A percentile compares a stretch with the other conserved stretches of the same genome.
phyloP scores from a whole-genome alignment of 1,140 invertebrate genomes.

The Bombus cullumanus region DNA sequence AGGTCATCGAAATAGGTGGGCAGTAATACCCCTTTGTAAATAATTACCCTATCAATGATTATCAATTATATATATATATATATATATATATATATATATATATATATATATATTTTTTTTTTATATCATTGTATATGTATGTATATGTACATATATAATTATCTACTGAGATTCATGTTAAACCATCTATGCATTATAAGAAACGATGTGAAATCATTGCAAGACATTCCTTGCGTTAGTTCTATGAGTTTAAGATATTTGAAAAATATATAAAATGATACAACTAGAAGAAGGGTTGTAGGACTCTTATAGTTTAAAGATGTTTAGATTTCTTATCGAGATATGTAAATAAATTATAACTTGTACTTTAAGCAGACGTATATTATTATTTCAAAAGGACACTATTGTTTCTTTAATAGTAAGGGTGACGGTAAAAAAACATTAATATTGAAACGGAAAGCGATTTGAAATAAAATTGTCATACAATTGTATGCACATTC shows the following conservation, averaged over 20 bases:
- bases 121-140: too few species aligned
- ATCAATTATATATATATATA: too few species aligned
- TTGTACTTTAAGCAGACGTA: not conserved
- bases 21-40: too few species aligned
- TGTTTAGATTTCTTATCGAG: not conserved
- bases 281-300: not conserved
- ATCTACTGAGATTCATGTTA: not conserved
- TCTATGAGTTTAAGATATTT: not conserved
- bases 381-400: not conserved
- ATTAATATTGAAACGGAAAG: not conserved
- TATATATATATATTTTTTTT: too few species aligned
- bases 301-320: not conserved
- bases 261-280: not conserved
- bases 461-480: not conserved
- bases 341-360: conserved; percentile 12
- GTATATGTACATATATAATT: not conserved
- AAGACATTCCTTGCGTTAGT: conserved; percentile 14
- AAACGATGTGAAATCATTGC: not conserved
- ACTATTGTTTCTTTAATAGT: not conserved
- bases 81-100: too few species aligned
- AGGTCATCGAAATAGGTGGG: too few species aligned
- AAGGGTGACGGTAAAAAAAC: not conserved
- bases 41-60: too few species aligned
- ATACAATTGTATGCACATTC: not conserved
- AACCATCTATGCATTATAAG: not conserved